These are phyloP conservation scores for Bradypodion pumilum DNA, from an alignment of 2,797 vertebrate species.

Conservation along the genomic window DNA sequence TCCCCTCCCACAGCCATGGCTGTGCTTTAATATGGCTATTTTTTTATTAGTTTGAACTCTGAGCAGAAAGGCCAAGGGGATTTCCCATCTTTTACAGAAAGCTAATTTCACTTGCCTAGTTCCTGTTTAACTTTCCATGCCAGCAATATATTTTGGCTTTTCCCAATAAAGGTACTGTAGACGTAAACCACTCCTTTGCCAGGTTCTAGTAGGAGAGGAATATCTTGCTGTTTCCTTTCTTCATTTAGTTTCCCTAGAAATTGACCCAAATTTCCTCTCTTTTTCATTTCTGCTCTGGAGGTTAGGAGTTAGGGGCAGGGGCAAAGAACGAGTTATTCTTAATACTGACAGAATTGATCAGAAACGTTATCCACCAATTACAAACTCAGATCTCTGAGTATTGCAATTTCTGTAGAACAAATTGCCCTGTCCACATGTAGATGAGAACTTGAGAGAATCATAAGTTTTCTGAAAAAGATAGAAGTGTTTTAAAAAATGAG, in stretches of 20 bases:
- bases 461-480: not conserved
- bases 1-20: not conserved
- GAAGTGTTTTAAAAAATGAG: not conserved
- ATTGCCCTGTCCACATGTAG: not conserved
- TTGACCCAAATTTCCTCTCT: too few relatives aligned
- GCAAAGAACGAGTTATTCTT: not conserved
- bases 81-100: slow-evolving; percentile 5
- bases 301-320: not conserved
- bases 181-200: slow-evolving; percentile 6
- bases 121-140: slow-evolving; percentile 17
- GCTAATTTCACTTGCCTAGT: not conserved
- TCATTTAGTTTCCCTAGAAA: not conserved
- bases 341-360: not conserved
- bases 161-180: not conserved
- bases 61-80: slow-evolving; percentile 6
- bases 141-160: not conserved
- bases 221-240: not conserved
- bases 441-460: too few relatives aligned
- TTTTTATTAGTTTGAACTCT: not conserved
- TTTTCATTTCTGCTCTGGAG: not conserved
- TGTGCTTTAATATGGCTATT: not conserved
- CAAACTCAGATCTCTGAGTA: not conserved
- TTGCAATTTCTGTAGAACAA: not conserved
- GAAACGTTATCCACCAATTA: not conserved
- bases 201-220: not conserved